Conservation (phyloP, 2,888 invertebrate genomes). For the Acrobasis suavella region DNA sequence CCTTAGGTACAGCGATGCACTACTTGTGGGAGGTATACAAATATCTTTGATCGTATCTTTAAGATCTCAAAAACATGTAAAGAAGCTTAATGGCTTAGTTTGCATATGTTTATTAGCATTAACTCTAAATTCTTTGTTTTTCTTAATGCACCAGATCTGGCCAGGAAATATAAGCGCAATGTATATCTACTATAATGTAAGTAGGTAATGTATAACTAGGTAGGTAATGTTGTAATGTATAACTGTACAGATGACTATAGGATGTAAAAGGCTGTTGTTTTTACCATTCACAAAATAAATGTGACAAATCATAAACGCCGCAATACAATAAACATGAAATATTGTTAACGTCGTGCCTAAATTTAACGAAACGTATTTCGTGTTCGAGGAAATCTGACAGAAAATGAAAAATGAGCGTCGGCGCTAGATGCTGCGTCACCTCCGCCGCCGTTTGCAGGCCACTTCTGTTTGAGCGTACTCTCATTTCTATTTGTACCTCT, state of each 20-base stretch:
- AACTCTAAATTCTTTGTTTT: too few relatives aligned
- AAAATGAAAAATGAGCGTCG: conserved; percentile 43
- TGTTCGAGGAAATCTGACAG: conserved; percentile 34
- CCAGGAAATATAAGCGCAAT: too few relatives aligned
- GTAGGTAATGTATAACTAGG: background rate
- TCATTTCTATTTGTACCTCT: background rate
- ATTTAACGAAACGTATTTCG: conserved; percentile 39
- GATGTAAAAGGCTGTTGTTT: background rate
- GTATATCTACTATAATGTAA: too few relatives aligned
- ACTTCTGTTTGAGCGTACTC: background rate
- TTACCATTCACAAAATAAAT: conserved; percentile 17
- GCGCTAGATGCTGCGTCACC: conserved; percentile 40
- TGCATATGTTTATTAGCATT: too few relatives aligned
- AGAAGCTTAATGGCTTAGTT: too few relatives aligned
- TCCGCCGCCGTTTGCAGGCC: background rate
- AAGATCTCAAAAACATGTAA: too few relatives aligned
- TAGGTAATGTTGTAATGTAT: background rate
- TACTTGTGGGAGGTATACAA: too few relatives aligned
- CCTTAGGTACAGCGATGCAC: too few relatives aligned
- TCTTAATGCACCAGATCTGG: too few relatives aligned
- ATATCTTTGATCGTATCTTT: too few relatives aligned
- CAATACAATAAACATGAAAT: conserved; percentile 27
- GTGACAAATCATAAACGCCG: conserved; percentile 23
- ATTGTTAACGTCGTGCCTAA: conserved; percentile 21
- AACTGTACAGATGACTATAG: background rate